Percentiles rank a stretch among this genome's conserved stretches.
Conservation (phyloP, 2,797 vertebrate genomes). For the Florisuga fusca region DNA sequence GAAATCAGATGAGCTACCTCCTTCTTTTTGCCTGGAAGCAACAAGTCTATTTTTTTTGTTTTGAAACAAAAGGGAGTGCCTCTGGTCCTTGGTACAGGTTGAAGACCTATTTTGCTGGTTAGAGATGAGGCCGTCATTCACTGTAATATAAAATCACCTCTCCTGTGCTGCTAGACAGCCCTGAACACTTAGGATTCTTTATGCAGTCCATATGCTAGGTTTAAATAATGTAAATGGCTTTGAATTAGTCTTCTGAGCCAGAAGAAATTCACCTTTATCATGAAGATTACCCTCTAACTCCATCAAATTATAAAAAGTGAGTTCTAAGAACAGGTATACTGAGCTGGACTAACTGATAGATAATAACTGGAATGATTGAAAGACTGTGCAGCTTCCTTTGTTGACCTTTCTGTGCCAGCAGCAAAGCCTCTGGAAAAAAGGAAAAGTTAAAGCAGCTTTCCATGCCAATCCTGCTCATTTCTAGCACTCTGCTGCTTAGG, state of each 20-base stretch:
- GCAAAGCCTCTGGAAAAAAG: not conserved
- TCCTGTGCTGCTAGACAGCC: not conserved
- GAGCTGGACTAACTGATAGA: not conserved
- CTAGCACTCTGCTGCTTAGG: not conserved
- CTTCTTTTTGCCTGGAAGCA: not conserved
- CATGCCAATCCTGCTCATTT: not conserved
- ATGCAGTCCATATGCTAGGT: conserved; percentile 2
- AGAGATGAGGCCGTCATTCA: not conserved
- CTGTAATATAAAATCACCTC: not conserved
- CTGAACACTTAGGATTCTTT: not conserved
- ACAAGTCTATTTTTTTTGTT: not conserved
- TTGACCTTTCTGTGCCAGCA: not conserved
- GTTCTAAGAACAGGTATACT: not conserved
- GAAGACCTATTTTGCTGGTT: not conserved
- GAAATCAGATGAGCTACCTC: not conserved
- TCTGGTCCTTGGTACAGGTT: not conserved
- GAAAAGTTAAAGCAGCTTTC: not conserved
- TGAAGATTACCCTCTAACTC: not conserved
- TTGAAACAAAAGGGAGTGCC: not conserved
- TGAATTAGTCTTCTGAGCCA: not conserved
- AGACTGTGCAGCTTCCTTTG: not conserved
- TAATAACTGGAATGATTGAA: not conserved
- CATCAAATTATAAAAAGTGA: not conserved
- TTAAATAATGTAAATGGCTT: conserved; percentile 45
- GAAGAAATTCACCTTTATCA: not conserved